Evolutionary conservation across 2,797 vertebrate genomes (phyloP).

Genomic region (Sebastes hopkinsi): DNA sequence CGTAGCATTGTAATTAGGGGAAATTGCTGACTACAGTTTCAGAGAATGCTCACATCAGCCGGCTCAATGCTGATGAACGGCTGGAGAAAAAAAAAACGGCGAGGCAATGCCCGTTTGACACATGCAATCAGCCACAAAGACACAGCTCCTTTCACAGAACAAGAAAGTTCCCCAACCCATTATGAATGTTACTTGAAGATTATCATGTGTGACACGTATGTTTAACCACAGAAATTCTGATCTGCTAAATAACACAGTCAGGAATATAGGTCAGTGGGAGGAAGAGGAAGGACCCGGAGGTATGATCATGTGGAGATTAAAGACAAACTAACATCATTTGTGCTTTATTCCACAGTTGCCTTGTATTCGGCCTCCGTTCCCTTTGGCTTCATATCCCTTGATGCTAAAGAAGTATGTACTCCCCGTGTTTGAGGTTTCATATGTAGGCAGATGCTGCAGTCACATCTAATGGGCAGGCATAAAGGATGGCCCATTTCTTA

Average conservation of each 20-base stretch:
- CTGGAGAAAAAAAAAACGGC: constrained; percentile 6
- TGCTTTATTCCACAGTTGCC: constrained; percentile 27
- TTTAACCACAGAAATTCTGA: constrained; percentile 23
- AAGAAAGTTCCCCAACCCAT: neutral
- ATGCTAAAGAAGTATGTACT: constrained; percentile 43
- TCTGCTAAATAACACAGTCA: constrained; percentile 22
- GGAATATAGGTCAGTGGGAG: constrained; percentile 33
- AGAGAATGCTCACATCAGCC: constrained; percentile 6
- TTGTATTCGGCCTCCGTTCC: constrained; percentile 37
- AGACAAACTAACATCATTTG: constrained; percentile 36
- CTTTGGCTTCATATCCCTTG: constrained; percentile 43
- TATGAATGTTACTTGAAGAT: constrained; percentile 30
- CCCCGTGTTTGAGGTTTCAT: constrained; percentile 41
- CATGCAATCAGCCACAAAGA: constrained; percentile 19
- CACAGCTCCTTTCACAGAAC: neutral
- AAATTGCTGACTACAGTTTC: constrained; percentile 64
- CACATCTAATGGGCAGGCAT: constrained; percentile 22
- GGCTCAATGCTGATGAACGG: constrained; percentile 16
- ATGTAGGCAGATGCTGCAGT: constrained; percentile 4
- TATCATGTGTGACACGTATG: neutral
- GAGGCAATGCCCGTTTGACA: constrained; percentile 39
- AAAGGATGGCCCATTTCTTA: constrained; percentile 17
- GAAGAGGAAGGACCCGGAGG: constrained; percentile 43
- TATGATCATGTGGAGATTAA: constrained; percentile 51
- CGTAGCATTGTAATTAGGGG: constrained; percentile 59